Evolutionary conservation across 1,140 invertebrate species (phyloP), one percentile per base, ranked within the genome.

Genomic region (Seison nebaliae): DNA sequence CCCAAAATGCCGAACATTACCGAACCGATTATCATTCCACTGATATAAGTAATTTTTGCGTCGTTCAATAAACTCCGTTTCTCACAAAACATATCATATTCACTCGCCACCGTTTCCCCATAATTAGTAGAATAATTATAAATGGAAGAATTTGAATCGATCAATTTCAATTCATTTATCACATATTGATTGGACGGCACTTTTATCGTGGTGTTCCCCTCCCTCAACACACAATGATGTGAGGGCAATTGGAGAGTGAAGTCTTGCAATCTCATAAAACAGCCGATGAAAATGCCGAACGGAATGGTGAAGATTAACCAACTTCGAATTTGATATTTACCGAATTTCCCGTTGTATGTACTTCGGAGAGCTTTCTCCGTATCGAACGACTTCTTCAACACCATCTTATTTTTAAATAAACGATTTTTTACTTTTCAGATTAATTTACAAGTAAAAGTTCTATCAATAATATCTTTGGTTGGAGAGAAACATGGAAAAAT

Each of bases 341-440:
- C 39, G 19, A 30, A 29, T 15, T 23, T 17, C 11, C 39, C 39
- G 16, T 35, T 36, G 19, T 35, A 42, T 30, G 39, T 29, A 19
- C 39, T 31, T 24, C 36, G 28, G 14, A 42, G 12, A 17, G 39
- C 39, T 19, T 36, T 42, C 33, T 42, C 39, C 23, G 39, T 30
- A 32, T 42, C 33, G 21, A 39, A 39, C n/a, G n/a, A n/a, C n/a
- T n/a, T n/a, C n/a, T n/a, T n/a, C n/a, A n/a, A n/a, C n/a, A n/a
- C n/a, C n/a, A n/a, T n/a, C n/a, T n/a, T n/a, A n/a, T n/a, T n/a
- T n/a, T n/a, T n/a, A n/a, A n/a, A n/a, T n/a, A n/a, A n/a, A n/a
- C n/a, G n/a, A n/a, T n/a, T n/a, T n/a, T n/a, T n/a, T n/a, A 45
- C 34, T 43, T 47, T 22, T 8, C n/a, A n/a, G n/a, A n/a, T n/a